phyloP scores from a whole-genome alignment of 2,888 invertebrate species.

The Muscina levida region DNA sequence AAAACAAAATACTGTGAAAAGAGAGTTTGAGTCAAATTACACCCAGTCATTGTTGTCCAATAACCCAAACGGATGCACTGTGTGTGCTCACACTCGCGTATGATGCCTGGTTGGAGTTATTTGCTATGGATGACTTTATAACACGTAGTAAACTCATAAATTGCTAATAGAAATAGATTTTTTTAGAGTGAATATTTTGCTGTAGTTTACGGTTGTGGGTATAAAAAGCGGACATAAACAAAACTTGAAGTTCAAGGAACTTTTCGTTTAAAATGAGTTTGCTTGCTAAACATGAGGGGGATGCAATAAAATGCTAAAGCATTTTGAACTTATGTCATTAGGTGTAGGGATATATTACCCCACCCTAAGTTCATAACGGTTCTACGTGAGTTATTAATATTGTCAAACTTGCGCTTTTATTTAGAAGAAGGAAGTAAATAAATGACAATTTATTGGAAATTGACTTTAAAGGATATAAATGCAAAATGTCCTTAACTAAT shows the following conservation, averaged over 20 bases:
- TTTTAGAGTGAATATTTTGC: background rate
- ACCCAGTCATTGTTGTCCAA: constrained; percentile 54
- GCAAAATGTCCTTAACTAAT: too few species aligned
- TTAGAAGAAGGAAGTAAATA: too few species aligned
- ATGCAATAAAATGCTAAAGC: too few species aligned
- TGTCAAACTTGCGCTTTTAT: too few species aligned
- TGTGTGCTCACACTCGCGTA: background rate
- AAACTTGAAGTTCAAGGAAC: constrained; percentile 23
- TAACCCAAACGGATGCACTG: constrained; percentile 29
- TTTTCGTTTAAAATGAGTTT: constrained; percentile 1
- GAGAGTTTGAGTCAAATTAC: constrained; percentile 51
- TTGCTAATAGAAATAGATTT: constrained; percentile 38
- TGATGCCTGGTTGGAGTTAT: constrained; percentile 48
- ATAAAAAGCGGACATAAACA: background rate
- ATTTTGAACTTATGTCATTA: too few species aligned
- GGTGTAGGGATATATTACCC: too few species aligned
- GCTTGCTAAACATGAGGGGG: too few species aligned
- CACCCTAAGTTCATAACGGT: too few species aligned
- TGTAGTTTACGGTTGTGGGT: background rate
- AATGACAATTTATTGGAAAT: too few species aligned
- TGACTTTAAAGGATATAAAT: too few species aligned
- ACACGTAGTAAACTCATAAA: constrained; percentile 51
- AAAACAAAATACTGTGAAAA: constrained; percentile 22
- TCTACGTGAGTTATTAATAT: too few species aligned
- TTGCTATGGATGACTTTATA: constrained; percentile 48